Conservation (phyloP, 2,888 invertebrate genomes). For the Koerneria pararmatus region DNA sequence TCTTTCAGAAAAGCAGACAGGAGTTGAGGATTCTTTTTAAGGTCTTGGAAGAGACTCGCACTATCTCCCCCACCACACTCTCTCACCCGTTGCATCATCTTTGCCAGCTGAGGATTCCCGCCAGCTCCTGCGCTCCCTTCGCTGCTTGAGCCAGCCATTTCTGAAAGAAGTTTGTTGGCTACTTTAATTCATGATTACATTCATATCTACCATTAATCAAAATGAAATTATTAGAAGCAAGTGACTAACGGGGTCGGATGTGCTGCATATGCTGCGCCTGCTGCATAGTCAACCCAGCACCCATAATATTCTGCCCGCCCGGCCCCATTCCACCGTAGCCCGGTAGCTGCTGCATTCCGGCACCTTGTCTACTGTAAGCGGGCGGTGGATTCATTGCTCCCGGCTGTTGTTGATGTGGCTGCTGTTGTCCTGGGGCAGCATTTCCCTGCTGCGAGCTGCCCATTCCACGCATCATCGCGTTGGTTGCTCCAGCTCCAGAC, state of each 20-base stretch:
- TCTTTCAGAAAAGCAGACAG: constrained; percentile 87
- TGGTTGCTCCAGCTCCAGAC: too few species aligned
- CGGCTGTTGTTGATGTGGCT: constrained; percentile 38
- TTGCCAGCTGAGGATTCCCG: constrained; percentile 57
- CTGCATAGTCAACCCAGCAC: neutral
- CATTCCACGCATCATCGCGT: too few species aligned
- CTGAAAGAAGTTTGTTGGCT: too few species aligned
- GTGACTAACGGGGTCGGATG: constrained; percentile 10
- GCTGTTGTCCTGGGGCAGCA: constrained; percentile 69
- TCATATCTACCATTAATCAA: too few species aligned
- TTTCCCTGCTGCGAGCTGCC: constrained; percentile 21
- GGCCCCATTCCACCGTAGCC: neutral
- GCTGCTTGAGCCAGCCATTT: too few species aligned
- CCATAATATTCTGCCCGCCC: neutral
- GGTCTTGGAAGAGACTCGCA: constrained; percentile 74
- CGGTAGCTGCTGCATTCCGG: neutral
- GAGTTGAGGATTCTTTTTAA: constrained; percentile 86
- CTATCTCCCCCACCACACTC: neutral
- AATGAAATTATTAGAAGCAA: neutral
- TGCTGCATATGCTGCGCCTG: constrained; percentile 17
- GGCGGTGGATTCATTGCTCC: neutral
- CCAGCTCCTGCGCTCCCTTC: too few species aligned
- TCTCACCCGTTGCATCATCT: constrained; percentile 80
- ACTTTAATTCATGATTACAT: too few species aligned
- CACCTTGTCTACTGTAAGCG: neutral